Base-by-base conservation (phyloP, 1,140 invertebrate genomes). In the Zaprionus tsacasi region DNA sequence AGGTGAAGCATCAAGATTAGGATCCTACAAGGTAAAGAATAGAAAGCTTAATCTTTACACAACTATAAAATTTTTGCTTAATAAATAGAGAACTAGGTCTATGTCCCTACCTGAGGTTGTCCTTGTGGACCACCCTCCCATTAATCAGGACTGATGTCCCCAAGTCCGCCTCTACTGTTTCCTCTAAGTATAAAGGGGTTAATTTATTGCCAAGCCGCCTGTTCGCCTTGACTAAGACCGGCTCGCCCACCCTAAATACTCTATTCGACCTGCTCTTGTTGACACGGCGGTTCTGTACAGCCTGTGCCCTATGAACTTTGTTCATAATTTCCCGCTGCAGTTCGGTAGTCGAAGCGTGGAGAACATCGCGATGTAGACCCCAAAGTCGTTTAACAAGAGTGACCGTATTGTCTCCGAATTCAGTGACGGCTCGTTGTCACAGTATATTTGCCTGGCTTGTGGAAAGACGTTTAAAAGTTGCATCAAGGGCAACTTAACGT, bases 301-400 rank as follows among this genome's bases (percentile, higher is more conserved):
- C 38, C 33, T 69, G 48, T 8, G 57, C 48, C 7, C 48, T 60
- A 33, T 36, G 15, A 8, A 55, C 17, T 7, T 8, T 61, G 7
- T 55, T 40, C 6, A 27, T 4, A 12, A 45, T 61, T 21, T 43
- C n/a, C 27, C 6, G 17, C 17, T 50, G 56, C 10, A 55, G 43
- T 43, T 67, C 54, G 25, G 30, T 38, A 4, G 54, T 27, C n/a
- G 33, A 17, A 27, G 55, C 36, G 11, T 67, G 65, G 21, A 58
- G 27, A 15, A 45, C 25, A 25, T 60, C 58, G 38, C 38, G 13
- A 40, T 40, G 6, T 6, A n/a, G 38, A 40, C 13, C 38, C 38
- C 38, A 40, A 13, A 40, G 3, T 4, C 5, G 38, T 40, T 40
- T 4, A 4, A 40, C 38, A 40, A 40, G 38, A 40, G 38, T n/a